Percentiles rank a stretch among this genome's conserved stretches.
Conservation (phyloP, 2,797 vertebrate species). For the Enteromius viviparus region DNA sequence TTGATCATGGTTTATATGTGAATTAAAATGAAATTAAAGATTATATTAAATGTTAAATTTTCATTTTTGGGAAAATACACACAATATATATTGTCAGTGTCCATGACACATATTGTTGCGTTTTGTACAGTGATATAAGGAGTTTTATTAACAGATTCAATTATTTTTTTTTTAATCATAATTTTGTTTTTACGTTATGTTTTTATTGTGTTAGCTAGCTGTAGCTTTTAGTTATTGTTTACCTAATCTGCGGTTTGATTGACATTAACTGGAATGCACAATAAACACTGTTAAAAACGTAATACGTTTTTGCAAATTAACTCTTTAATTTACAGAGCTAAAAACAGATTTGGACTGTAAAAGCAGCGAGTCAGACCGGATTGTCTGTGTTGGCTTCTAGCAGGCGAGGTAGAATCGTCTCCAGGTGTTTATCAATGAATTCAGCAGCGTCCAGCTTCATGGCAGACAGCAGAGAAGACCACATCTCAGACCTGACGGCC, state of each 20-base stretch:
- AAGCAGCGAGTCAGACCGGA: constrained; percentile 72
- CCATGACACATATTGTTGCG: background rate
- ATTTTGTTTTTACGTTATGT: too few relatives aligned
- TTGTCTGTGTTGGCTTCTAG: constrained; percentile 78
- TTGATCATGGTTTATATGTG: too few relatives aligned
- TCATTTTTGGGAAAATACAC: background rate
- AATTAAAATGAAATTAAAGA: background rate
- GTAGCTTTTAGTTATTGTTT: too few relatives aligned
- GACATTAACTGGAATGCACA: too few relatives aligned
- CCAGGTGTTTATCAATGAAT: constrained; percentile 87
- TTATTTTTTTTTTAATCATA: too few relatives aligned
- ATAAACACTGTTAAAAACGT: too few relatives aligned
- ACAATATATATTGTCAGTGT: background rate
- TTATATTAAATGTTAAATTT: background rate
- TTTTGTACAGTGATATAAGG: background rate
- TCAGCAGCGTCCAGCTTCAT: constrained; percentile 89
- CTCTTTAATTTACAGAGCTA: background rate
- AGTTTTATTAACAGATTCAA: too few relatives aligned
- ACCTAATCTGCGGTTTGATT: too few relatives aligned
- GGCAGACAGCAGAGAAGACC: constrained; percentile 84
- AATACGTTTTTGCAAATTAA: too few relatives aligned
- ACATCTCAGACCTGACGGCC: constrained; percentile 80
- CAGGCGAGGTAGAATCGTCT: constrained; percentile 83
- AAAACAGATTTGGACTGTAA: background rate
- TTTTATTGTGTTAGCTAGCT: too few relatives aligned